Evolutionary conservation across 2,113 vertebrate species (phyloP), one percentile per base, ranked within the genome.

Genomic region (Paratilapia polleni): DNA sequence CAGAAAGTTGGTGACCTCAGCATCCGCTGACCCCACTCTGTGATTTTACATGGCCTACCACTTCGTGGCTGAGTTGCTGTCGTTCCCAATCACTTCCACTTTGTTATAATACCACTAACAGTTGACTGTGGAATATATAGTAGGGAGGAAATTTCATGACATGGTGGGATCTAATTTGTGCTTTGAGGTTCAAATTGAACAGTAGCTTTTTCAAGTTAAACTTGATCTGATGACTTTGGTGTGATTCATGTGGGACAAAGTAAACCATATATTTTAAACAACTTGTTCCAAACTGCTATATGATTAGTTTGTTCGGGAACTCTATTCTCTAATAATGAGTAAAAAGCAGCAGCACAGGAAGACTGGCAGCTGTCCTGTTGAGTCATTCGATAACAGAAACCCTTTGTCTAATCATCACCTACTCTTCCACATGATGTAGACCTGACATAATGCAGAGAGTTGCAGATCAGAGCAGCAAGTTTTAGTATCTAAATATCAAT

Each of bases 91-190:
- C n/a, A n/a, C n/a, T n/a, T n/a, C n/a, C n/a, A n/a, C n/a, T n/a
- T n/a, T n/a, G n/a, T n/a, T n/a, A n/a, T n/a, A n/a, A n/a, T n/a
- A n/a, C n/a, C n/a, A n/a, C n/a, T n/a, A n/a, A n/a, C n/a, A n/a
- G n/a, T n/a, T n/a, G n/a, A n/a, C n/a, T n/a, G n/a, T n/a, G n/a
- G n/a, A n/a, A n/a, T n/a, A n/a, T n/a, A n/a, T n/a, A n/a, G n/a
- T n/a, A n/a, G n/a, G n/a, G n/a, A n/a, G n/a, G n/a, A n/a, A n/a
- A n/a, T n/a, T n/a, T n/a, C n/a, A n/a, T n/a, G n/a, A n/a, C n/a
- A n/a, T n/a, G n/a, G n/a, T n/a, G n/a, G 64, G 22, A 1, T 68
- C 0, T 7, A 47, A 2, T 17, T 0, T 47, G 22, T 2, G 38
- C 14, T 26, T 47, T 68, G 38, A 47, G 38, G 43, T 22, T 68